Conservation (phyloP, 2,888 invertebrate species). For the Sinodicranocentrus sp. region DNA sequence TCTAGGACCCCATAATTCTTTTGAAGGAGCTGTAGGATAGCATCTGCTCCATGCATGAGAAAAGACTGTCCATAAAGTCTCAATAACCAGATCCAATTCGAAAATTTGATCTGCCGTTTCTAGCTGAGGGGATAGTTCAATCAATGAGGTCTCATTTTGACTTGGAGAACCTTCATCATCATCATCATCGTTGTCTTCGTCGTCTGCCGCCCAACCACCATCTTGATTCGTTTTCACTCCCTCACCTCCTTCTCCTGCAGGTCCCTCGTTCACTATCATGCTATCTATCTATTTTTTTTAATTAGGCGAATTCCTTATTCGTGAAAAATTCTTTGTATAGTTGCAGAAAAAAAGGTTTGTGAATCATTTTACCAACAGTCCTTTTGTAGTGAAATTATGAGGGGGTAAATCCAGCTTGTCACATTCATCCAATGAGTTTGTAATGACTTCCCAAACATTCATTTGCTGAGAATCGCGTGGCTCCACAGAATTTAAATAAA, state of each 20-base stretch:
- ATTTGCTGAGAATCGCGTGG: not conserved
- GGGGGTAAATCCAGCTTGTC: not conserved
- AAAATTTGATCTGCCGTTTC: conserved; percentile 9
- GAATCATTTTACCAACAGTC: not conserved
- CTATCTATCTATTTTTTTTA: no score
- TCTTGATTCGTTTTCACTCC: no score
- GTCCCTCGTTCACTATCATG: no score
- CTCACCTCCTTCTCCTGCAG: no score
- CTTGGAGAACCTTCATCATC: no score
- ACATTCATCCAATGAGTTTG: conserved; percentile 6
- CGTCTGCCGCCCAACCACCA: no score
- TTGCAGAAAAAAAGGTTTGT: no score
- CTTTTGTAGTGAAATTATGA: conserved; percentile 22
- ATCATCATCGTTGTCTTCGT: no score
- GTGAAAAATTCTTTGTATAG: no score
- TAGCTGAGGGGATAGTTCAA: no score
- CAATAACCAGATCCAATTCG: conserved; percentile 36
- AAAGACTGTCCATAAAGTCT: conserved; percentile 41
- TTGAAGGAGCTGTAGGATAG: conserved; percentile 9
- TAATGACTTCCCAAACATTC: conserved; percentile 17
- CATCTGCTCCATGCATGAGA: conserved; percentile 45
- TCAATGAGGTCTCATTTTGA: no score
- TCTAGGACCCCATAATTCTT: conserved; percentile 45
- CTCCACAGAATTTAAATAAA: conserved; percentile 48
- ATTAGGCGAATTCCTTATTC: no score